Base-by-base conservation (phyloP, 2,797 vertebrate species). In the Oreonectes daqikongensis region DNA sequence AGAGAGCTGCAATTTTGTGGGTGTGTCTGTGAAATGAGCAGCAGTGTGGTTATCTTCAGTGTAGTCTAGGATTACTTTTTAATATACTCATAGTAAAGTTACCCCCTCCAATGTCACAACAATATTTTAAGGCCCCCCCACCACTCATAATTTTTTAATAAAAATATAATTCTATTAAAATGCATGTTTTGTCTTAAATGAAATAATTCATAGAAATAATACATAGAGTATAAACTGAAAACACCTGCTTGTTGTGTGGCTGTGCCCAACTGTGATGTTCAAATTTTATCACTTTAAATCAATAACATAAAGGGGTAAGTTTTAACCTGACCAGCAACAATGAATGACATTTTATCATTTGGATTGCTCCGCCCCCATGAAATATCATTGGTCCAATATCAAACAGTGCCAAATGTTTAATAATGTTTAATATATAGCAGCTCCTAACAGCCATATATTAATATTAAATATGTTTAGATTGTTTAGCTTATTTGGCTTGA, bases 231-330 rank as follows among this genome's bases (percentile, higher is more conserved):
- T n/a, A n/a, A n/a, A n/a, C 14, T 42, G 52, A 57, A 70, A 55
- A 57, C n/a, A 10, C 3, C 40, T 42, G 11, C 11, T 40, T 40
- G 11, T 40, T 35, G 35, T 35, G 10, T 10, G 1, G 8, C 35
- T 35, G 35, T 9, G n/a, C 22, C 11, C 20, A 17, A 40, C 60
- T 74, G 57, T 24, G n/a, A n/a, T 53, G 32, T 65, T 61, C 26
- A 74, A 74, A 64, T 32, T 26, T 17, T 28, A 57, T 8, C 38
- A 42, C 32, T 57, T 57, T 20, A 69, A 69, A 28, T 48, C 18
- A 74, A 40, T 40, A 40, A 42, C 18, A 65, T 22, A 2, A 38
- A 72, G 10, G n/a, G n/a, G 35, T 9, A 28, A 57, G 22, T 53
- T 24, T 53, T 22, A 20, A 10, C 10, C 9, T 53, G 15, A 28